Evolutionary conservation across 1,140 invertebrate genomes (phyloP), one percentile per base, ranked within the genome.

Genomic region (Leucophenga varia): DNA sequence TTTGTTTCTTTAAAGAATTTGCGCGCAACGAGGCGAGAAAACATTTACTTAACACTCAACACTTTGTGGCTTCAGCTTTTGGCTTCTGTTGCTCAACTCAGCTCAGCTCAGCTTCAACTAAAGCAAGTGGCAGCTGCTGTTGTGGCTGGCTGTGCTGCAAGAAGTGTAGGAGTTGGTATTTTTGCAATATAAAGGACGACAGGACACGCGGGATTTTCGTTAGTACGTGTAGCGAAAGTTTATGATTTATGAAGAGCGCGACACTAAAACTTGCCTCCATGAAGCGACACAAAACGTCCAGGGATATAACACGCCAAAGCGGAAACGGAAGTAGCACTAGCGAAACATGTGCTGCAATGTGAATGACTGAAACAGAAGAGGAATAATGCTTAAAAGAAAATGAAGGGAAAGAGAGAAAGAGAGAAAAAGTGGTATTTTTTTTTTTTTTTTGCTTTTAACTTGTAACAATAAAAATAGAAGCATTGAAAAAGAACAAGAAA

Each of bases 21-120:
- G 49, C 41, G 36, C 58, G 58, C 61, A 61, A 59, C 61, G 61
- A 65, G 61, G 61, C 61, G 61, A 55, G 63, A 65, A 65, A 65
- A 67, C 61, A 65, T 65, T 65, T 65, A 65, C 61, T 65, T 63
- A 65, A 65, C 61, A 65, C 61, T 64, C 61, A 61, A 55, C 55
- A 52, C 47, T 61, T 60, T 57, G 54, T 64, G 60, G 53, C n/a
- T n/a, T n/a, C n/a, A n/a, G n/a, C n/a, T n/a, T n/a, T n/a, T n/a
- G n/a, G n/a, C n/a, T n/a, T n/a, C n/a, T n/a, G n/a, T n/a, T n/a
- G n/a, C n/a, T n/a, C n/a, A n/a, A n/a, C n/a, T n/a, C n/a, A n/a
- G n/a, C n/a, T n/a, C n/a, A n/a, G n/a, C n/a, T n/a, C 59, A 54
- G 53, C 37, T 40, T 41, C 43, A 21, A 16, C 39, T 38, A 49